These are phyloP conservation scores for Phengaris arion DNA, from an alignment of 2,888 invertebrate genomes.

Conservation along the genomic window DNA sequence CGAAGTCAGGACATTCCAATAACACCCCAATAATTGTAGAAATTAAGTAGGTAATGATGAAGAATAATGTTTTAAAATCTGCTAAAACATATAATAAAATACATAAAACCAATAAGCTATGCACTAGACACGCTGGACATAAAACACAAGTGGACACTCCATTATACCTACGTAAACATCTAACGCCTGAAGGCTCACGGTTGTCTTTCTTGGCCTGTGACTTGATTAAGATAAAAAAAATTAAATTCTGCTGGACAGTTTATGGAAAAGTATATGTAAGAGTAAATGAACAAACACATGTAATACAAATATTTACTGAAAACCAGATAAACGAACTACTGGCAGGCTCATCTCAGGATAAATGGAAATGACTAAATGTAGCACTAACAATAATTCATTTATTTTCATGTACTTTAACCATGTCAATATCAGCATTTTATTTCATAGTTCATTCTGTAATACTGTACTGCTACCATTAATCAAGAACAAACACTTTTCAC, in stretches of 20 bases:
- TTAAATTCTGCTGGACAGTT: no score
- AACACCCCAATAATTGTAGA: no score
- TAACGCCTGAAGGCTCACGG: slow-evolving; percentile 32
- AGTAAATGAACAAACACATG: no score
- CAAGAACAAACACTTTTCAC: not conserved
- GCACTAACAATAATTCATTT: not conserved
- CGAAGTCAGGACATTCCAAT: no score
- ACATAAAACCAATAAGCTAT: slow-evolving; percentile 33
- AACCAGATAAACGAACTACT: not conserved
- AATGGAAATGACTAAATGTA: not conserved
- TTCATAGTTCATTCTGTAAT: not conserved
- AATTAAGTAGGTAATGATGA: no score
- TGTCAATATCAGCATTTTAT: not conserved
- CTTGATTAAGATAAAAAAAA: not conserved
- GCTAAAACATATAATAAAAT: slow-evolving; percentile 32
- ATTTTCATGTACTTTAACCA: not conserved
- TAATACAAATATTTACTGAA: not conserved
- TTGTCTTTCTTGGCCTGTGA: slow-evolving; percentile 33
- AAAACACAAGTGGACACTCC: slow-evolving; percentile 29
- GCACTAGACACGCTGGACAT: slow-evolving; percentile 34
- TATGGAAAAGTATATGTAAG: no score
- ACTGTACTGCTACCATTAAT: not conserved
- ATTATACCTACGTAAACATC: slow-evolving; percentile 31
- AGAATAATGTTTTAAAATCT: not conserved
- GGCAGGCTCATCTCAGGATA: not conserved